phyloP scores from a whole-genome alignment of 2,888 invertebrate species.

The Coecobrya sp. region DNA sequence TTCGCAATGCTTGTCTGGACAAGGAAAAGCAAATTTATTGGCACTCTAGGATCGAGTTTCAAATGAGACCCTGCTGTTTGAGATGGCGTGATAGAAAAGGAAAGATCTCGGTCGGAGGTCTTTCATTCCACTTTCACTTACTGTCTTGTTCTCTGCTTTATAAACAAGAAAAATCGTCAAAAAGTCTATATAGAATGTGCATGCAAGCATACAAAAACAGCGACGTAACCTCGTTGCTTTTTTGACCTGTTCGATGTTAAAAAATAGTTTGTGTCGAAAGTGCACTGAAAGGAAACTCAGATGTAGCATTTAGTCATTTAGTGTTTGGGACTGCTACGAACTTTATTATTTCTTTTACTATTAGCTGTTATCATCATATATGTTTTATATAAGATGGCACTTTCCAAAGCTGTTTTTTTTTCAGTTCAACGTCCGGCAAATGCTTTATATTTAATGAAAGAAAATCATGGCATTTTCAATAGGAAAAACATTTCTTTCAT shows the following conservation, averaged over 20 bases:
- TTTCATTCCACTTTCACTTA: constrained; percentile 73
- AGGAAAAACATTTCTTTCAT: too few species aligned
- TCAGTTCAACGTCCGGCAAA: too few species aligned
- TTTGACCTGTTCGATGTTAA: constrained; percentile 5
- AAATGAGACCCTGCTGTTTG: constrained; percentile 74
- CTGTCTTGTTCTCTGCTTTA: constrained; percentile 36
- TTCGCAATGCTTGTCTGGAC: constrained; percentile 64
- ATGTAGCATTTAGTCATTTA: background rate
- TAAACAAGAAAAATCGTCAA: background rate
- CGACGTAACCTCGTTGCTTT: background rate
- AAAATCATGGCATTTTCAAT: too few species aligned
- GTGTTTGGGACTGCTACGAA: too few species aligned
- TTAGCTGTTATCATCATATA: too few species aligned
- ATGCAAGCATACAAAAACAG: background rate
- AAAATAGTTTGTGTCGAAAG: constrained; percentile 3
- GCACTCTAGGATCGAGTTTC: constrained; percentile 77
- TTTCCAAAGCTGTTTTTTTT: too few species aligned
- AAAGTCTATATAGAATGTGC: background rate
- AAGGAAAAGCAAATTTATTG: constrained; percentile 76
- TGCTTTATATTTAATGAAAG: too few species aligned
- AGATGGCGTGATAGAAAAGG: constrained; percentile 75
- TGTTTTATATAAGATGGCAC: too few species aligned
- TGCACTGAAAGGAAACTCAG: background rate
- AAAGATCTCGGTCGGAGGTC: constrained; percentile 76
- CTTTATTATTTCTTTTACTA: too few species aligned